Evolutionary conservation across 30 jellyfish, hydroid and myxozoan species (phyloP).

Genomic region (Hydractinia echinata): DNA sequence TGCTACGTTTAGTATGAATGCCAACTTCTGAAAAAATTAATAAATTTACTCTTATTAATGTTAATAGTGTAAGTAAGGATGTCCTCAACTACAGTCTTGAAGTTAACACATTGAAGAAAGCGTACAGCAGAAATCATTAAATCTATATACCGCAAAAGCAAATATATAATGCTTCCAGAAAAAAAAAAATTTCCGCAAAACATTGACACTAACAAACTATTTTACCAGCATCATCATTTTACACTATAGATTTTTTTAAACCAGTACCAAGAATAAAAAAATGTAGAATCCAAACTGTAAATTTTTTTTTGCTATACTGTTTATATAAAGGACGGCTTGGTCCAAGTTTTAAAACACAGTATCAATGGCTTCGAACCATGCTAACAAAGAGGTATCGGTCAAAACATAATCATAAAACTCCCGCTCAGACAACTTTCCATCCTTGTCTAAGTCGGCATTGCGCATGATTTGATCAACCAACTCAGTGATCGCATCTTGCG

Average conservation of each 20-base stretch:
- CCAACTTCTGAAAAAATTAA: too few species aligned
- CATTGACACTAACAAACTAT: too few species aligned
- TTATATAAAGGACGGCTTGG: not conserved
- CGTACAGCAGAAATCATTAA: too few species aligned
- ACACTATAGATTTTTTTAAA: not conserved
- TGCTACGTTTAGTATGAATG: too few species aligned
- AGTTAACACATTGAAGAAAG: too few species aligned
- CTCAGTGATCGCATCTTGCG: conserved; percentile 89
- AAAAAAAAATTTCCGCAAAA: too few species aligned
- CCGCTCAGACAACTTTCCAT: conserved; percentile 58
- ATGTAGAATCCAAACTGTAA: not conserved
- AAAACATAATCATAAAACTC: conserved; percentile 65
- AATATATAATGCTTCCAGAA: too few species aligned
- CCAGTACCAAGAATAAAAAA: not conserved
- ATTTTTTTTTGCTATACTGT: not conserved
- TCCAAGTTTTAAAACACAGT: conserved; percentile 50
- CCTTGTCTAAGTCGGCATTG: conserved; percentile 83
- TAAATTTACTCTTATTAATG: too few species aligned
- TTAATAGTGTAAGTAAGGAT: too few species aligned
- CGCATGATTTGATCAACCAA: conserved; percentile 60
- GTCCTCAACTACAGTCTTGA: too few species aligned
- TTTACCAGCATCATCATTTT: too few species aligned
- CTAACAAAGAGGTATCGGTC: conserved; percentile 74
- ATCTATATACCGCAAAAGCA: too few species aligned
- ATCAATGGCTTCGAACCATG: conserved; percentile 92